These are phyloP conservation scores for Nyctalus aviator DNA, from an alignment of 2,797 vertebrate genomes.

Conservation along the genomic window DNA sequence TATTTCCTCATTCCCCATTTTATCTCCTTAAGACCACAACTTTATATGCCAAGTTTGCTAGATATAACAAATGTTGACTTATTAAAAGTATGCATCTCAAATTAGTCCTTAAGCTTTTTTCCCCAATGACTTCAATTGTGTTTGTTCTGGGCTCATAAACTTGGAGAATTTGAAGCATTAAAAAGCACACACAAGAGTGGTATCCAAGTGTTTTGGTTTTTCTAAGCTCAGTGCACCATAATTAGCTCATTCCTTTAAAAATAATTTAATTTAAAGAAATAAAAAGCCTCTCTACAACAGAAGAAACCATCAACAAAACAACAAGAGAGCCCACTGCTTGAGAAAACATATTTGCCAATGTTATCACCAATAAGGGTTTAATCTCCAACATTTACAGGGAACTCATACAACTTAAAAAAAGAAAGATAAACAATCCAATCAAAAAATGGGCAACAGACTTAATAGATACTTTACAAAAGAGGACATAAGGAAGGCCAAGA, in stretches of 20 bases:
- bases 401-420: too few species aligned
- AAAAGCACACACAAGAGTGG: slow-evolving; percentile 38
- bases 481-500: too few species aligned
- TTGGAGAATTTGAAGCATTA: slow-evolving; percentile 32
- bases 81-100: slow-evolving; percentile 47
- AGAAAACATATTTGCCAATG: neutral
- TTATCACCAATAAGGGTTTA: too few species aligned
- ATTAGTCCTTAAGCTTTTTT: slow-evolving; percentile 58
- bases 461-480: too few species aligned
- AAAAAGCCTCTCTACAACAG: neutral
- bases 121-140: slow-evolving; percentile 64
- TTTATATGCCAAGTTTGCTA: neutral
- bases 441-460: too few species aligned
- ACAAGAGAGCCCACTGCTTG: neutral
- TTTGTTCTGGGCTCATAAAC: slow-evolving; percentile 64
- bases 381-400: too few species aligned
- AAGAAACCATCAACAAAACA: neutral
- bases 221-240: slow-evolving; percentile 47
- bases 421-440: too few species aligned
- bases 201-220: slow-evolving; percentile 64
- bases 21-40: neutral
- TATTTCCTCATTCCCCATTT: neutral
- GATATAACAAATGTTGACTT: slow-evolving; percentile 55
- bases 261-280: slow-evolving; percentile 72
- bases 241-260: slow-evolving; percentile 64